Percentiles rank a stretch among this genome's conserved stretches.
These are phyloP conservation scores for Rhegmatorhina hoffmannsi DNA, from an alignment of 2,113 vertebrate species.

Conservation along the genomic window DNA sequence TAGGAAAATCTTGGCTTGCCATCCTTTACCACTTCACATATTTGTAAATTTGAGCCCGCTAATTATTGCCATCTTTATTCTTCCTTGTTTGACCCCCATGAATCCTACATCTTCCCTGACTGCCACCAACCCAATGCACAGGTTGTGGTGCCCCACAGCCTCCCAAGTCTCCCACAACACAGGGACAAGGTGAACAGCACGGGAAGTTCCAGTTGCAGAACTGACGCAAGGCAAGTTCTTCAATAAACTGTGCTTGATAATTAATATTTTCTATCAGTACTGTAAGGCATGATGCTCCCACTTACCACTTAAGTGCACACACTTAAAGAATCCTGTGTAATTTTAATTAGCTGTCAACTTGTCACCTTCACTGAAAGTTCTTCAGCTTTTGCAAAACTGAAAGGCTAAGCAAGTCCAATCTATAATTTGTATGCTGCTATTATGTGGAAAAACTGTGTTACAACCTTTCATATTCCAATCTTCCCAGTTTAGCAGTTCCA, in stretches of 20 bases:
- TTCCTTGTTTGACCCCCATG: not conserved
- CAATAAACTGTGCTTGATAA: not conserved
- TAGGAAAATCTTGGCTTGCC: not conserved
- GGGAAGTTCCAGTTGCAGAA: not conserved
- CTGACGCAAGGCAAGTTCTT: accelerated
- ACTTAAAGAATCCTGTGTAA: not conserved
- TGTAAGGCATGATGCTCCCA: not conserved
- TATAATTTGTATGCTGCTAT: not conserved
- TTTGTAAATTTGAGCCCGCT: not conserved
- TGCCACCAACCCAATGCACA: not conserved
- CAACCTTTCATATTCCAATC: not conserved
- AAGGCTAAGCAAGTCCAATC: not conserved
- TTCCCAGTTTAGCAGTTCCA: not conserved
- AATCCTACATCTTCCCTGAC: not conserved
- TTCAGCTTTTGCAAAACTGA: not conserved
- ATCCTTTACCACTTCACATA: not conserved
- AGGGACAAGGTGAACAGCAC: not conserved
- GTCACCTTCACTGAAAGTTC: not conserved
- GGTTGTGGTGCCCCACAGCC: not conserved
- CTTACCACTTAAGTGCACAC: not conserved
- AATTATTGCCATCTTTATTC: not conserved
- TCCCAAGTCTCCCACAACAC: not conserved
- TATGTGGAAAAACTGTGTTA: not conserved
- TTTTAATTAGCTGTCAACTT: not conserved
- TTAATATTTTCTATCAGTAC: not conserved